These are phyloP conservation scores for Lumbricus terrestris DNA, from an alignment of 2,888 invertebrate species.

Conservation along the genomic window DNA sequence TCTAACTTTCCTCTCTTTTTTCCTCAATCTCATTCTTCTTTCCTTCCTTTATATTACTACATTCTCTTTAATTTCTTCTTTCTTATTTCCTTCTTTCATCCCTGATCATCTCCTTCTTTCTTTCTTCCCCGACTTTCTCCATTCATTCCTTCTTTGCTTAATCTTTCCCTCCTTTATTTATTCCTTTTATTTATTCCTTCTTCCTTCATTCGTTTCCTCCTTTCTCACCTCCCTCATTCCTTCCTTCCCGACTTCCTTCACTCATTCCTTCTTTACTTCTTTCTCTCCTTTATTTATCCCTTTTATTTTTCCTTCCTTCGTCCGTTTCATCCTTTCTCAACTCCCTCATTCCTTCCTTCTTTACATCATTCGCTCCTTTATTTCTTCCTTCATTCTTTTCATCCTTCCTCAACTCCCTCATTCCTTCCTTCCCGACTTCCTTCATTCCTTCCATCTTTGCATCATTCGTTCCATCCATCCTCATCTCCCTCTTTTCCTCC, in stretches of 20 bases:
- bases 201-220: neutral
- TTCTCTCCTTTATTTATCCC: neutral
- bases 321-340: neutral
- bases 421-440: neutral
- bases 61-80: neutral
- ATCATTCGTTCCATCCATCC: neutral
- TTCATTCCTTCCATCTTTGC: neutral
- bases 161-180: neutral
- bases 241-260: neutral
- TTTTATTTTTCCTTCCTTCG: neutral
- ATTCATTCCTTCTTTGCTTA: neutral
- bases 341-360: neutral
- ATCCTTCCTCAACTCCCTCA: neutral
- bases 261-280: neutral
- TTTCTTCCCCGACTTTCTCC: neutral
- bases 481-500: neutral
- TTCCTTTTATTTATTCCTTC: neutral
- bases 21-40: neutral
- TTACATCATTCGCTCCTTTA: neutral
- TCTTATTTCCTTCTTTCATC: no score
- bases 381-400: neutral
- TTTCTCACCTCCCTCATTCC: no score
- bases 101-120: neutral
- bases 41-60: neutral
- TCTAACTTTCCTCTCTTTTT: neutral